phyloP scores from a whole-genome alignment of 92 coral and sea anemone species.

The Zoanthus sansibaricus region DNA sequence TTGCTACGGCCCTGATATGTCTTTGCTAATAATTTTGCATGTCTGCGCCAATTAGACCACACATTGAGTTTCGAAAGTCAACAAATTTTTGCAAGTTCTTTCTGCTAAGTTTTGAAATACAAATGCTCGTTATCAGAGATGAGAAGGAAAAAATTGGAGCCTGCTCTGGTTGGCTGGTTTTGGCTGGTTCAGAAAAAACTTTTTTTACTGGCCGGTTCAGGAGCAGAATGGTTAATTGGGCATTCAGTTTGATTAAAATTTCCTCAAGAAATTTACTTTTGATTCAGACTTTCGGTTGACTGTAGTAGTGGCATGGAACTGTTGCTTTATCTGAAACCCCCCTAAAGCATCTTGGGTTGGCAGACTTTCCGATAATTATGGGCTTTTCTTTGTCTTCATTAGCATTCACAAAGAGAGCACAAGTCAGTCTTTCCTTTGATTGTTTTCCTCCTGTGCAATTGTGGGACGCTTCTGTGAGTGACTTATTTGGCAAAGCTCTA shows the following conservation, averaged over 20 bases:
- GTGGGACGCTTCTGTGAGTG: slow-evolving; percentile 54
- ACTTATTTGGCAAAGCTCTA: slow-evolving; percentile 57
- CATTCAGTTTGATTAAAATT: slow-evolving; percentile 42
- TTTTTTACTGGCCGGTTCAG: too few species aligned
- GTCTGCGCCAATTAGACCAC: too few species aligned
- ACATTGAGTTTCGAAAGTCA: too few species aligned
- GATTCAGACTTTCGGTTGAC: slow-evolving; percentile 67
- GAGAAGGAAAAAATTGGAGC: too few species aligned
- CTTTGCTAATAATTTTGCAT: too few species aligned
- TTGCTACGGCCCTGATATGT: too few species aligned
- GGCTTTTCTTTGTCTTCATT: slow-evolving; percentile 57
- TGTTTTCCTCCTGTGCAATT: slow-evolving; percentile 56
- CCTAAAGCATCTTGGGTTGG: slow-evolving; percentile 53
- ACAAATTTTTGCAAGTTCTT: too few species aligned
- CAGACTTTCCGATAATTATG: slow-evolving; percentile 55
- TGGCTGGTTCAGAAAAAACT: too few species aligned
- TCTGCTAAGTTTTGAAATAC: too few species aligned
- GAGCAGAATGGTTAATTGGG: slow-evolving; percentile 18
- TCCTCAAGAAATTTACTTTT: slow-evolving; percentile 61
- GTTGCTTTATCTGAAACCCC: slow-evolving; percentile 52
- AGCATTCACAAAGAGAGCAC: slow-evolving; percentile 62
- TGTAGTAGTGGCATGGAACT: slow-evolving; percentile 66
- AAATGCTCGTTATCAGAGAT: too few species aligned
- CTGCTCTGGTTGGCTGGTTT: too few species aligned
- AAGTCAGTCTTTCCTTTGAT: slow-evolving; percentile 63